A percentile compares a stretch with the other conserved stretches of the same genome.
Conservation (phyloP, 1,140 invertebrate species). For the Euura saliciscinereae region DNA sequence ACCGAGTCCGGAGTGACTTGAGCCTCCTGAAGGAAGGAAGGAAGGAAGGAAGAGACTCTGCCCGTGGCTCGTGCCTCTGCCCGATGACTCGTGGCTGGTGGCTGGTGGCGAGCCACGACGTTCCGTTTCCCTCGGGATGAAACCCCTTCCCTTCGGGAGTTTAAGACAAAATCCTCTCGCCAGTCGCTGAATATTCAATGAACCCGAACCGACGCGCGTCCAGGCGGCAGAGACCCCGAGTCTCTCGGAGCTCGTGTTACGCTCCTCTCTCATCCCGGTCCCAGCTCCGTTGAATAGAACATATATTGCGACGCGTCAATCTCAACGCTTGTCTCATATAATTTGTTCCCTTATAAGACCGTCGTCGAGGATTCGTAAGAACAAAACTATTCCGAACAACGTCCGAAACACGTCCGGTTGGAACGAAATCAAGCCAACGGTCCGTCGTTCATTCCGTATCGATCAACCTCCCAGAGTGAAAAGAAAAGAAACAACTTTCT, state of each 20-base stretch:
- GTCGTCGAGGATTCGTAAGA: no score
- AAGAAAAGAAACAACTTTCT: no score
- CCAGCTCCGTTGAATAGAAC: conserved; percentile 12
- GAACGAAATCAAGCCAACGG: no score
- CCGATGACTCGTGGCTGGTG: neutral
- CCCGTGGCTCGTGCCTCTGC: conserved; percentile 1
- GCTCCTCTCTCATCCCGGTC: conserved; percentile 26
- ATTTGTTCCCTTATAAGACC: neutral
- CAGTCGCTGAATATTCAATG: conserved; percentile 56
- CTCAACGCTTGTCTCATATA: conserved; percentile 8
- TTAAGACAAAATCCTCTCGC: conserved; percentile 47
- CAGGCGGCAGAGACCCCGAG: neutral
- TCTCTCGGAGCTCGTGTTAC: conserved; percentile 29
- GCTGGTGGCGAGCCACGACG: conserved; percentile 34
- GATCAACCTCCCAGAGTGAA: no score
- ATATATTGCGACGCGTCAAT: conserved; percentile 29
- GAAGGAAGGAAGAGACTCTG: neutral
- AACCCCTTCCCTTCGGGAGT: conserved; percentile 21
- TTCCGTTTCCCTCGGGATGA: conserved; percentile 28
- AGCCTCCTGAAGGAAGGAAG: neutral
- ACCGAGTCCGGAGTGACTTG: conserved; percentile 33
- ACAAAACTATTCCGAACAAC: no score
- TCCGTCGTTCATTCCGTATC: no score
- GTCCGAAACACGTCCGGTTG: no score
- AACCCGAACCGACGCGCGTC: conserved; percentile 21